phyloP scores from a whole-genome alignment of 2,113 vertebrate genomes.

The Sardina pilchardus region DNA sequence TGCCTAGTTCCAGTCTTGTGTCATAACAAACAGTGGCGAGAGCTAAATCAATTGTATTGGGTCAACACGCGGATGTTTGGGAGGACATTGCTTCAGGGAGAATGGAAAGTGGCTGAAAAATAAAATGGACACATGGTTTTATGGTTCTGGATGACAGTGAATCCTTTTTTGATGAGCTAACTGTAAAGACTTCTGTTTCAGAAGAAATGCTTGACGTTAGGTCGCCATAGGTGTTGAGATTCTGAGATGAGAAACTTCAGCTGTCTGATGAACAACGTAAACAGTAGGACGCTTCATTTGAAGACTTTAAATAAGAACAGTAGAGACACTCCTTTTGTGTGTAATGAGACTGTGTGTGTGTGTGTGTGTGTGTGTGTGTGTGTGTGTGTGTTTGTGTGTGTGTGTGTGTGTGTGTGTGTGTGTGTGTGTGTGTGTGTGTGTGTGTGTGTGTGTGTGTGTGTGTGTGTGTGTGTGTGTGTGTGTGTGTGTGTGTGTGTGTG shows the following conservation, averaged over 20 bases:
- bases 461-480: slow-evolving; percentile 17
- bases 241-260: background rate
- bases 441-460: slow-evolving; percentile 24
- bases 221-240: background rate
- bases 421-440: slow-evolving; percentile 15
- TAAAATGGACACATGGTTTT: background rate
- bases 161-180: background rate
- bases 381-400: background rate
- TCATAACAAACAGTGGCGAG: background rate
- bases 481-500: background rate
- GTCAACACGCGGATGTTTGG: no score
- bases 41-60: background rate
- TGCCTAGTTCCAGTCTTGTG: background rate
- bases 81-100: no score
- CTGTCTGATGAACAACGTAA: background rate
- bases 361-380: slow-evolving; percentile 17
- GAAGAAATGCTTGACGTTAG: background rate
- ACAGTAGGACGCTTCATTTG: no score
- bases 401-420: slow-evolving; percentile 43
- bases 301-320: background rate
- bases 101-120: background rate
- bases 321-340: background rate
- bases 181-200: background rate
- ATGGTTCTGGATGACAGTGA: background rate
- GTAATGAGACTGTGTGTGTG: background rate